A percentile compares a stretch with the other conserved stretches of the same genome.
Conservation (phyloP, 2,888 invertebrate species). For the Plusia festucae region DNA sequence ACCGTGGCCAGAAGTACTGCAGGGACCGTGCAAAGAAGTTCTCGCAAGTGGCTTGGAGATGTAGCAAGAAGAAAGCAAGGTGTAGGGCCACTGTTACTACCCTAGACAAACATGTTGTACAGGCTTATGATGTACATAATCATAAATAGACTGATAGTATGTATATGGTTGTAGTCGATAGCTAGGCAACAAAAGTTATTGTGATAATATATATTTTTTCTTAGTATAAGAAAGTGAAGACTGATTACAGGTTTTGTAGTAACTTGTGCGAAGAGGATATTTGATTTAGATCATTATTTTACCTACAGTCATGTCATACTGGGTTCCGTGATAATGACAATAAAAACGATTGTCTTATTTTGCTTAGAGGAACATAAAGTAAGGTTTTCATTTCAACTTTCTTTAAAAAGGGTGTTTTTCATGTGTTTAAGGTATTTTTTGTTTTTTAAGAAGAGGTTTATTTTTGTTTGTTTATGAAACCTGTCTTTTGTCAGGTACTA, state of each 20-base stretch:
- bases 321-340: no score
- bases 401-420: background rate
- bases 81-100: conserved; percentile 41
- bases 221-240: background rate
- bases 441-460: background rate
- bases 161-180: background rate
- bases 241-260: background rate
- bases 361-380: background rate
- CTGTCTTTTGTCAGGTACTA: background rate
- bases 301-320: no score
- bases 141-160: conserved; percentile 15
- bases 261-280: no score
- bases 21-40: conserved; percentile 30
- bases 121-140: conserved; percentile 30
- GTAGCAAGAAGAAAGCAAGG: conserved; percentile 41
- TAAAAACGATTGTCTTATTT: background rate
- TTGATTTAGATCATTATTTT: no score
- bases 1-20: conserved; percentile 31
- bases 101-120: conserved; percentile 2
- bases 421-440: background rate
- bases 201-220: background rate
- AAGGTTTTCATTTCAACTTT: background rate
- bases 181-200: background rate
- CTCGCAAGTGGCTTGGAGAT: conserved; percentile 30
- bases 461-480: background rate